Evolutionary conservation across 2,888 invertebrate genomes (phyloP).

Genomic region (Lasioglossum morio): DNA sequence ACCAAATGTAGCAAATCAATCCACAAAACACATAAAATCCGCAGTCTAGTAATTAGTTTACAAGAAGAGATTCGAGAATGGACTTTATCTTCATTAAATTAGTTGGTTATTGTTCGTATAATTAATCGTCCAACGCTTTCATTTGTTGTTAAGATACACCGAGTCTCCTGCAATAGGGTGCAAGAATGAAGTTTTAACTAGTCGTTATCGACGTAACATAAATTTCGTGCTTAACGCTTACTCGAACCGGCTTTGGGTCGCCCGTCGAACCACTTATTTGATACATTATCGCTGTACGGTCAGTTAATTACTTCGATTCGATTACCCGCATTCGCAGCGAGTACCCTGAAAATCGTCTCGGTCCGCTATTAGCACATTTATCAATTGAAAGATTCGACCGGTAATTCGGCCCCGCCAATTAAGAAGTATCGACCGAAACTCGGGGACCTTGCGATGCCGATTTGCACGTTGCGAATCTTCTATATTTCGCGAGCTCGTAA

Average conservation of each 20-base stretch:
- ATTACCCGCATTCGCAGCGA: conserved; percentile 37
- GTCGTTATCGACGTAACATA: conserved; percentile 54
- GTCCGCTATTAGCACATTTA: conserved; percentile 43
- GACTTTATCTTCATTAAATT: neutral
- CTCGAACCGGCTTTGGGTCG: conserved; percentile 8
- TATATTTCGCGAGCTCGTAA: neutral
- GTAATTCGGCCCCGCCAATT: conserved; percentile 33
- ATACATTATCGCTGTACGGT: conserved; percentile 49
- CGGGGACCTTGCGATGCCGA: neutral
- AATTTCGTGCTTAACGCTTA: conserved; percentile 44
- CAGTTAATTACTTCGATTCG: conserved; percentile 60
- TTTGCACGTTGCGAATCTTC: neutral
- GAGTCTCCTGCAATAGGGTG: neutral
- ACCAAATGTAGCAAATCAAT: too few relatives aligned
- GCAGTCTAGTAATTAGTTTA: neutral
- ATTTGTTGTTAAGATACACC: neutral
- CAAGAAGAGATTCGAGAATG: neutral
- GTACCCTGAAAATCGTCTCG: conserved; percentile 39
- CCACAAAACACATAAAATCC: too few relatives aligned
- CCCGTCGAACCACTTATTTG: conserved; percentile 44
- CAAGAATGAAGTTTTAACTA: conserved; percentile 31
- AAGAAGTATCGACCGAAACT: conserved; percentile 4
- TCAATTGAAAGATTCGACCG: conserved; percentile 27
- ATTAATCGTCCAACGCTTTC: neutral
- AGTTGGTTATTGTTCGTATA: neutral